phyloP scores from a whole-genome alignment of 2,797 vertebrate species.

The Acrossocheilus wenchowensis region DNA sequence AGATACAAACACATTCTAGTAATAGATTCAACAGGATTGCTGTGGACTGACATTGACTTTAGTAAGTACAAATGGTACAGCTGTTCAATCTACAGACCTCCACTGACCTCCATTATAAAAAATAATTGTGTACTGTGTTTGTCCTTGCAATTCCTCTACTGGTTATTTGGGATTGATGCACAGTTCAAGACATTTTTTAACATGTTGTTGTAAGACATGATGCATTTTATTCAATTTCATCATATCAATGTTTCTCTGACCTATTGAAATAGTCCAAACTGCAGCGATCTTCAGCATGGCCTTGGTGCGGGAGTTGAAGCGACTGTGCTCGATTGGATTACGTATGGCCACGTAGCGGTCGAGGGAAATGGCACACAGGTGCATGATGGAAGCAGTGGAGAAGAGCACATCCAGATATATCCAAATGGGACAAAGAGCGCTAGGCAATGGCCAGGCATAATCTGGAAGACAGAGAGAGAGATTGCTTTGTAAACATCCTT shows the following conservation, averaged over 20 bases:
- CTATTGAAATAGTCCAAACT: slow-evolving; percentile 98
- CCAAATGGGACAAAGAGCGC: slow-evolving; percentile 95
- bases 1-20: slow-evolving; percentile 13
- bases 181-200: background rate
- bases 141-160: background rate
- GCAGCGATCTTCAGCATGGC: slow-evolving; percentile 99
- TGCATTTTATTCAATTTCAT: background rate
- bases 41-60: background rate
- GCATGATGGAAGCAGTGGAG: slow-evolving; percentile 99
- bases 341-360: slow-evolving; percentile 98
- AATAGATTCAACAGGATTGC: slow-evolving; percentile 6
- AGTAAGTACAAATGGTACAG: background rate
- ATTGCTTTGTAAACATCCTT: slow-evolving; percentile 5
- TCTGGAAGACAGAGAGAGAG: slow-evolving; percentile 74
- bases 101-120: background rate
- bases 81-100: background rate
- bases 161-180: background rate
- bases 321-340: slow-evolving; percentile 98
- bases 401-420: slow-evolving; percentile 98
- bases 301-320: slow-evolving; percentile 99
- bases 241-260: slow-evolving; percentile 72
- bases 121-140: background rate
- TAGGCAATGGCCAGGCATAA: slow-evolving; percentile 94
- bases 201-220: background rate
- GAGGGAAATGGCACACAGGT: slow-evolving; percentile 97